Conservation (phyloP, 2,888 invertebrate species). For the Listrodromus nycthemerus region DNA sequence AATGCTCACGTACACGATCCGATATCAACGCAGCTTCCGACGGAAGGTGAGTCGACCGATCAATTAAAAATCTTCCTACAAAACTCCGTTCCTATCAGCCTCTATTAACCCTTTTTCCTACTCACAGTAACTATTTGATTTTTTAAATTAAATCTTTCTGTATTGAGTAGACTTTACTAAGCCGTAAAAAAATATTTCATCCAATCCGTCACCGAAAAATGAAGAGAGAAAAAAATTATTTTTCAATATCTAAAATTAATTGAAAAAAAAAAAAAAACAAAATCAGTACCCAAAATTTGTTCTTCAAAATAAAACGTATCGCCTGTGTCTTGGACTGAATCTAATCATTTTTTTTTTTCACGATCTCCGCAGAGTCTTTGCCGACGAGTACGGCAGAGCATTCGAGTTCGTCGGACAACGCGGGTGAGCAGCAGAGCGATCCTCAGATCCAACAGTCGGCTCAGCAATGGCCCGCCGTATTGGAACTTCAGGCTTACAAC, state of each 20-base stretch:
- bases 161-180: not conserved
- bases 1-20: slow-evolving; percentile 91
- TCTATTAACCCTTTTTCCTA: slow-evolving; percentile 34
- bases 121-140: not conserved
- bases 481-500: slow-evolving; percentile 94
- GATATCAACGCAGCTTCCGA: slow-evolving; percentile 89
- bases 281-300: too few species aligned
- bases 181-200: too few species aligned
- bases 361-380: slow-evolving; percentile 88
- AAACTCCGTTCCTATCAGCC: not conserved
- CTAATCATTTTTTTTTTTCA: not conserved
- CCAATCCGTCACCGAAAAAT: too few species aligned
- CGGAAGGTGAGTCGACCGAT: slow-evolving; percentile 86
- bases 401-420: slow-evolving; percentile 86
- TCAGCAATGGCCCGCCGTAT: slow-evolving; percentile 91
- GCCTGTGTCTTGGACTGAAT: not conserved
- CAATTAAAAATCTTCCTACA: not conserved
- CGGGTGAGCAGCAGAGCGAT: slow-evolving; percentile 85
- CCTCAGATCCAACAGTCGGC: slow-evolving; percentile 91
- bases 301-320: too few species aligned
- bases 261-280: too few species aligned
- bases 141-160: not conserved
- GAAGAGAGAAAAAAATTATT: too few species aligned
- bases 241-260: too few species aligned
- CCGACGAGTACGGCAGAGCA: slow-evolving; percentile 90